Base-by-base conservation (phyloP, 2,888 invertebrate genomes). In the Lomographa bimaculata region DNA sequence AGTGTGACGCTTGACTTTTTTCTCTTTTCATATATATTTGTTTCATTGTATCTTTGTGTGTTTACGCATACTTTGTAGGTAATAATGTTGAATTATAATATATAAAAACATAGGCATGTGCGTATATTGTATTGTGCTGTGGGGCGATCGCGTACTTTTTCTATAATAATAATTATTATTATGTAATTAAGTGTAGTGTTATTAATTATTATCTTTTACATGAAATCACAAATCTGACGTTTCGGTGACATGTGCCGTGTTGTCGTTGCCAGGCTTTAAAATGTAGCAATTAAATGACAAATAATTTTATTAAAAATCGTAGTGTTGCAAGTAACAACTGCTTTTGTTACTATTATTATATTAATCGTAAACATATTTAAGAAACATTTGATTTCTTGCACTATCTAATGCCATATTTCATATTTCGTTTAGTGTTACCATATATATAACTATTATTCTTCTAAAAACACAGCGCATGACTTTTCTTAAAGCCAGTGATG, bases 151-250 rank as follows among this genome's bases (percentile, higher is more conserved):
- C 77, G 77, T 68, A 61, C 65, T 74, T 74, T 70, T 59, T 58
- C 52, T 59, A 60, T 54, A 47, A 53, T 53, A 50, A 51, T 46
- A 25, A 49, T 47, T 44, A 51, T 72, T 82, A 76, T 80, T 71
- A 76, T 79, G 69, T 79, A 78, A 71, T 70, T 84, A 87, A 85
- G 84, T 69, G 85, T 87, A 86, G 85, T 78, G 78, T 78, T 77
- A 75, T 63, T 35, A 36, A 78, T 78, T 76, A 75, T 44, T 62
- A 55, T 76, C 75, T 85, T 85, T 84, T 84, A 85, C 85, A 87
- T 72, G 67, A 77, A 79, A 85, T 85, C 82, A 84, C 80, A 85
- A 82, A 78, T 71, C 69, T 71, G 73, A 74, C 69, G 60, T 67
- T 63, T 69, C 66, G 71, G 64, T 56, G 9, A 50, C 53, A 40